A percentile compares a stretch with the other conserved stretches of the same genome.
phyloP scores from a whole-genome alignment of 2,888 invertebrate genomes.

The Mesorhabditis belari region DNA sequence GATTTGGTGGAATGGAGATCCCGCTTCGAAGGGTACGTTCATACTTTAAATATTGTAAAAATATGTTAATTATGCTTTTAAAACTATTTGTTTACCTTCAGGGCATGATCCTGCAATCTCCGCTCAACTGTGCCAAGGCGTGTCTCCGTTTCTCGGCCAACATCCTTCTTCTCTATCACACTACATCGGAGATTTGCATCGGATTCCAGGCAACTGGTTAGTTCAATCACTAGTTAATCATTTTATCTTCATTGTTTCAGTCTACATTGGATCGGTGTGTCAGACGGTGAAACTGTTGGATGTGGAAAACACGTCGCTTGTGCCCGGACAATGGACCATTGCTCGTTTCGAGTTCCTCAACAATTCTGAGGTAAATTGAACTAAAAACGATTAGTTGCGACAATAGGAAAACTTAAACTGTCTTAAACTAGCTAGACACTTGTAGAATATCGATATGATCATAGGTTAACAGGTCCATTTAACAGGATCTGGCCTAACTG shows the following conservation, averaged over 20 bases:
- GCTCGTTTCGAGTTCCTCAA: slow-evolving; percentile 57
- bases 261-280: slow-evolving; percentile 87
- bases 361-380: slow-evolving; percentile 2
- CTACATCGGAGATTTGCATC: slow-evolving; percentile 39
- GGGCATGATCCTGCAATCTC: slow-evolving; percentile 73
- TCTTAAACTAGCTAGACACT: too few relatives aligned
- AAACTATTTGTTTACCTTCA: slow-evolving; percentile 49
- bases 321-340: slow-evolving; percentile 77
- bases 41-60: slow-evolving; percentile 1
- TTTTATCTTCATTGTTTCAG: slow-evolving; percentile 47
- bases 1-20: slow-evolving; percentile 37
- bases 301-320: slow-evolving; percentile 53
- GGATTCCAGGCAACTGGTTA: slow-evolving; percentile 66
- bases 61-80: not conserved
- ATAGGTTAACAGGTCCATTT: too few relatives aligned
- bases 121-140: slow-evolving; percentile 50
- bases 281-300: slow-evolving; percentile 78
- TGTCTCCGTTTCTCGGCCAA: slow-evolving; percentile 67
- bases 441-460: too few relatives aligned
- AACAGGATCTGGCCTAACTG: too few relatives aligned
- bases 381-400: too few relatives aligned
- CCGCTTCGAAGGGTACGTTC: slow-evolving; percentile 51
- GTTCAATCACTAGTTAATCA: slow-evolving; percentile 1
- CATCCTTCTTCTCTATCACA: slow-evolving; percentile 70
- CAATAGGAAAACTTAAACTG: too few relatives aligned